phyloP scores from a whole-genome alignment of 2,113 vertebrate species.

The Corynorhinus townsendii region DNA sequence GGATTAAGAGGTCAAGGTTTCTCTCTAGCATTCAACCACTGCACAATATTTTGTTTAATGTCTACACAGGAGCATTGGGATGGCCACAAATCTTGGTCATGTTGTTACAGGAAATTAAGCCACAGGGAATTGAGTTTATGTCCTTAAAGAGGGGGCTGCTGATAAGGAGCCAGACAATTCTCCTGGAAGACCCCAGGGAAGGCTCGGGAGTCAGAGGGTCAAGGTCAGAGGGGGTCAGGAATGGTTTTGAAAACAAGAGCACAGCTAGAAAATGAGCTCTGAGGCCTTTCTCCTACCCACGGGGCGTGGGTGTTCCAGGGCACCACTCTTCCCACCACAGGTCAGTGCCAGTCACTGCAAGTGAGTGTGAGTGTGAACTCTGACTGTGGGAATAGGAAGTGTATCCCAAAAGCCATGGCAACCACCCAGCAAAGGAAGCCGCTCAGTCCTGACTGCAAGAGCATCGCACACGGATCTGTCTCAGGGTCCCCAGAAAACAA shows the following conservation, averaged over 20 bases:
- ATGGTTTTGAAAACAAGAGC: neutral
- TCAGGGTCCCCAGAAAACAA: neutral
- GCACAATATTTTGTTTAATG: neutral
- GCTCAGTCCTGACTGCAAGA: neutral
- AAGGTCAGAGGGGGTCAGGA: neutral
- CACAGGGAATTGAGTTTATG: neutral
- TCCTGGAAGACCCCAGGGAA: neutral
- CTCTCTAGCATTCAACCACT: neutral
- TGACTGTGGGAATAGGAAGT: neutral
- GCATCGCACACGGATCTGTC: too few species aligned
- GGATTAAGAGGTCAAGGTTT: neutral
- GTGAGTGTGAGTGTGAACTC: neutral
- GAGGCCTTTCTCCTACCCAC: neutral
- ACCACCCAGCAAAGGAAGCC: neutral
- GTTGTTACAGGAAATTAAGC: neutral
- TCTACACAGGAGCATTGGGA: neutral
- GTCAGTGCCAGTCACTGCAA: neutral
- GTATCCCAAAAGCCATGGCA: neutral
- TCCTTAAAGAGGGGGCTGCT: neutral
- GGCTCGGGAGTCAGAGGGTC: neutral
- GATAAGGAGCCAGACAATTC: neutral
- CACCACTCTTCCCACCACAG: neutral
- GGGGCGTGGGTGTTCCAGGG: neutral
- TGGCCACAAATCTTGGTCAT: neutral
- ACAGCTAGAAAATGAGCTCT: neutral